Conservation (phyloP, 2,797 vertebrate species). For the Tarsius wallacei region DNA sequence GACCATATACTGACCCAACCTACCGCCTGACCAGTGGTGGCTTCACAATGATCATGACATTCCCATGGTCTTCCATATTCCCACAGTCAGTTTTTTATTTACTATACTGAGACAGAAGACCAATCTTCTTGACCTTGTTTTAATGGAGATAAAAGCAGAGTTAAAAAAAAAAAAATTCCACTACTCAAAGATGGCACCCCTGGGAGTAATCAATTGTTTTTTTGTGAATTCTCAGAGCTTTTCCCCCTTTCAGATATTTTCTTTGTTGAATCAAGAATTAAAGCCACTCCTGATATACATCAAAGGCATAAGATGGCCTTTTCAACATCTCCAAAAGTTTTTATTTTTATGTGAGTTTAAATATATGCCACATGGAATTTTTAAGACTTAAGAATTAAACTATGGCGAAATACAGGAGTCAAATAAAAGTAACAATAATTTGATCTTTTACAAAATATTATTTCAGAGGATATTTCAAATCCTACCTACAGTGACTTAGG, state of each 20-base stretch:
- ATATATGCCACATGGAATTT: neutral
- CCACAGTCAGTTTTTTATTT: neutral
- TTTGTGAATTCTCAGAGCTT: neutral
- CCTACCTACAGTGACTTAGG: neutral
- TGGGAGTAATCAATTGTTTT: neutral
- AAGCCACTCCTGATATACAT: neutral
- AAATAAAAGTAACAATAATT: constrained; percentile 17
- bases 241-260: neutral
- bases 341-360: constrained; percentile 19
- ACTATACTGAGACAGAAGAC: neutral
- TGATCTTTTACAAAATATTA: neutral
- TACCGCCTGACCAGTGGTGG: neutral
- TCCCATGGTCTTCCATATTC: neutral
- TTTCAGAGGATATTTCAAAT: neutral
- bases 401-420: neutral
- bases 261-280: constrained; percentile 7
- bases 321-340: constrained; percentile 17
- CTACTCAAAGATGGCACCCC: neutral
- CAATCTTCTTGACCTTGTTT: neutral
- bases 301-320: neutral
- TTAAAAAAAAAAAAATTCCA: neutral
- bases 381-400: constrained; percentile 19
- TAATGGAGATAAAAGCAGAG: neutral
- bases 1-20: neutral
- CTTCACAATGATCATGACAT: neutral